A percentile compares a stretch with the other conserved stretches of the same genome.
These are phyloP conservation scores for Epistrophella euchroma DNA, from an alignment of 2,888 invertebrate genomes.

Conservation along the genomic window DNA sequence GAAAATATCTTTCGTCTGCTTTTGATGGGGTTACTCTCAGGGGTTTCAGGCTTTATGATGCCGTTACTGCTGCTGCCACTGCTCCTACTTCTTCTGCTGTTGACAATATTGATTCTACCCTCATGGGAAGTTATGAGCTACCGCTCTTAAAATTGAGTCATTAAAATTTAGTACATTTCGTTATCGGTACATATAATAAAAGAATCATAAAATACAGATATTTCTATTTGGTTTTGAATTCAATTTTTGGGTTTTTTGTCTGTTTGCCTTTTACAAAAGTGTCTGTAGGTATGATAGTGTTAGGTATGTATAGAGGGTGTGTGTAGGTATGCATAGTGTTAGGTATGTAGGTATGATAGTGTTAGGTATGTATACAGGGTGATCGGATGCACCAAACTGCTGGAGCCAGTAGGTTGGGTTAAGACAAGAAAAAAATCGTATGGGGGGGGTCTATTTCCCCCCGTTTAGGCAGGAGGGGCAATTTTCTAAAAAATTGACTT, in stretches of 20 bases:
- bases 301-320: too few relatives aligned
- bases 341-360: too few relatives aligned
- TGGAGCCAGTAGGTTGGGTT: too few relatives aligned
- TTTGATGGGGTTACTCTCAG: conserved; percentile 20
- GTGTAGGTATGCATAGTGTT: too few relatives aligned
- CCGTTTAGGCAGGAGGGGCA: too few relatives aligned
- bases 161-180: conserved; percentile 19
- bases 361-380: too few relatives aligned
- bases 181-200: conserved; percentile 8
- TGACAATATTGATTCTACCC: conserved; percentile 10
- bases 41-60: not conserved
- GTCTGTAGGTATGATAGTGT: too few relatives aligned
- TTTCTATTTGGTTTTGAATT: conserved; percentile 1
- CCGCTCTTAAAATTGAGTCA: conserved; percentile 9
- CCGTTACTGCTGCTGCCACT: not conserved
- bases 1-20: conserved; percentile 16
- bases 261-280: not conserved
- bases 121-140: not conserved
- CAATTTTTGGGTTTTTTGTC: not conserved
- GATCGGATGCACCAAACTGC: too few relatives aligned
- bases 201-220: conserved; percentile 11
- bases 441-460: too few relatives aligned
- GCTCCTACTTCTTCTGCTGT: not conserved
- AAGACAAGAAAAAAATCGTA: too few relatives aligned
- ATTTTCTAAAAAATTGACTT: too few relatives aligned